Base-by-base conservation (phyloP, 2,113 vertebrate genomes). In the Equus quagga region DNA sequence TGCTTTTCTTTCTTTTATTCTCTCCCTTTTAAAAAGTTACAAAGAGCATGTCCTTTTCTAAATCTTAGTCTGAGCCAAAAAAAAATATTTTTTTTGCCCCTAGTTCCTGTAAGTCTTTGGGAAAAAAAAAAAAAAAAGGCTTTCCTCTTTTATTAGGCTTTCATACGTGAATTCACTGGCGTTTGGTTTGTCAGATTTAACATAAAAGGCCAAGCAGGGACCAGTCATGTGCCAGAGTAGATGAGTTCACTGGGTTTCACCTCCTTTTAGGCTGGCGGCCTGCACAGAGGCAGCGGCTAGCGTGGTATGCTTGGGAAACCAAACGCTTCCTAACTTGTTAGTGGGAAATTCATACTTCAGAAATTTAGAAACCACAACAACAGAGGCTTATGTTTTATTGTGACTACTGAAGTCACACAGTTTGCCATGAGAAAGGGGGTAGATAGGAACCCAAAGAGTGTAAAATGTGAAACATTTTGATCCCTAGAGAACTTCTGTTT, bases 311-410 rank as follows among this genome's bases (percentile, higher is more conserved):
- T 98, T 97, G 96, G 93, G 93, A 97, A 98, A 97, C 95, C 60
- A 94, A 97, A 91, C 14, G 9, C 75, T 98, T 98, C 64, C 86
- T 41, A 96, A 58, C 89, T 98, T 97, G 91, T 94, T 96, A 93
- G 92, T 86, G 78, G 28, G 80, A 94, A 94, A 0, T 70, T 84
- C 92, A 96, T 86, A 97, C 96, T 97, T 96, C 49, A 96, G 65
- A 98, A 97, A 95, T 72, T 90, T 82, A 80, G 90, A 96, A 98
- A 96, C 95, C 97, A 98, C 96, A 96, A 97, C 96, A 97, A 97
- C 44, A 87, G 76, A 97, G 14, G 19, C 86, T 94, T 96, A 58
- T 86, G 46, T 86, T 96, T 96, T 95, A 94, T 83, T 96, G 69
- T 94, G 73, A 97, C 58, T 97, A 79, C 58, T 88, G 31, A 96